Evolutionary conservation across 2,797 vertebrate species (phyloP).

Genomic region (Rhinatrema bivittatum): DNA sequence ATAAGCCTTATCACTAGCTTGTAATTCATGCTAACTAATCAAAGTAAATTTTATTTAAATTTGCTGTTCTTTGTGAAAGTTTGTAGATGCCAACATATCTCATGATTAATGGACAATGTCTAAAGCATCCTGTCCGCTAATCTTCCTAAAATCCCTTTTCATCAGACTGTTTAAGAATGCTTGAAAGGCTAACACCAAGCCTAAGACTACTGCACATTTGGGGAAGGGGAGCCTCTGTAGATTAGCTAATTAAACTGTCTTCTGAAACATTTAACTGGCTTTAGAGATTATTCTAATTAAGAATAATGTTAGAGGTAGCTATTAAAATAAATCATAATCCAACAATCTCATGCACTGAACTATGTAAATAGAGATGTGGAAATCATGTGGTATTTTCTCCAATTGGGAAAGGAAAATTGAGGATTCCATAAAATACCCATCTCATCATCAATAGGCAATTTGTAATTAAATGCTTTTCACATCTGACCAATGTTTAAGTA

Average conservation of each 20-base stretch:
- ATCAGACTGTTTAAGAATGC: constrained; percentile 98
- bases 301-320: constrained; percentile 66
- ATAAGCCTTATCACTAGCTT: constrained; percentile 58
- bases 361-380: constrained; percentile 55
- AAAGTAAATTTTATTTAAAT: constrained; percentile 65
- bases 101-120: constrained; percentile 95
- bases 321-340: constrained; percentile 72
- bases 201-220: constrained; percentile 73
- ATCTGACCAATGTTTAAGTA: constrained; percentile 18
- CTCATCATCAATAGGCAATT: constrained; percentile 20
- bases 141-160: constrained; percentile 99
- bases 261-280: constrained; percentile 88
- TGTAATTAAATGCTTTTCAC: constrained; percentile 31
- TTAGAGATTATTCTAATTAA: constrained; percentile 82
- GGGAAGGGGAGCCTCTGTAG: constrained; percentile 72
- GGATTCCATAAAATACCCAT: constrained; percentile 19
- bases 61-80: constrained; percentile 61
- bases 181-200: constrained; percentile 92
- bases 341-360: constrained; percentile 54
- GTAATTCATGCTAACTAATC: constrained; percentile 64
- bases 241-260: constrained; percentile 93
- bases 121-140: constrained; percentile 90
- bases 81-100: constrained; percentile 74
- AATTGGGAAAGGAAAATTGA: constrained; percentile 33
- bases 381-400: constrained; percentile 39